Percentiles rank a stretch among this genome's conserved stretches.
phyloP scores from a whole-genome alignment of 2,888 invertebrate genomes.

The Lathronympha strigana region DNA sequence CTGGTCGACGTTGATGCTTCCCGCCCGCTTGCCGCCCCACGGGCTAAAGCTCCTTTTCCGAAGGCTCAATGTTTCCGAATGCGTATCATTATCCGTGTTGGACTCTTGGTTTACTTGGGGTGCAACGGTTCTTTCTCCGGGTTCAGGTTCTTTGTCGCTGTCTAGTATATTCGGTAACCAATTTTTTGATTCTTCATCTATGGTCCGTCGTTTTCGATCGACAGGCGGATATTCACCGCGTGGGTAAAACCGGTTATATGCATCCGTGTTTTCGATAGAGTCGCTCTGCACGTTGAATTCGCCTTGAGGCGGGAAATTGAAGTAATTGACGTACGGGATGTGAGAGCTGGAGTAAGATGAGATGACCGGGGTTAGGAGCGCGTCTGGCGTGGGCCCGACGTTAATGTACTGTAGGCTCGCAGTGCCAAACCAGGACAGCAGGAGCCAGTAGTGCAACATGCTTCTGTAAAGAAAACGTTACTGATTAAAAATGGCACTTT shows the following conservation, averaged over 20 bases:
- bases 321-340: slow-evolving; percentile 60
- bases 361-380: slow-evolving; percentile 56
- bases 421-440: slow-evolving; percentile 69
- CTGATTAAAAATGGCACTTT: background rate
- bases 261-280: slow-evolving; percentile 12
- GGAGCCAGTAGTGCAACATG: slow-evolving; percentile 72
- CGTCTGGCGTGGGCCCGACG: slow-evolving; percentile 55
- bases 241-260: slow-evolving; percentile 50
- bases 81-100: slow-evolving; percentile 58
- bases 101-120: slow-evolving; percentile 51
- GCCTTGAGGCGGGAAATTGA: slow-evolving; percentile 55
- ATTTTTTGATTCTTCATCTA: slow-evolving; percentile 47
- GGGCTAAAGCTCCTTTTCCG: slow-evolving; percentile 76
- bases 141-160: slow-evolving; percentile 58
- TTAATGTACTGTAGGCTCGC: slow-evolving; percentile 73
- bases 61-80: slow-evolving; percentile 47
- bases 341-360: slow-evolving; percentile 56
- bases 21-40: slow-evolving; percentile 74
- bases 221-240: slow-evolving; percentile 44
- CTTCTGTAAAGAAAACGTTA: slow-evolving; percentile 61
- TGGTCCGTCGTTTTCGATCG: slow-evolving; percentile 51
- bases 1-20: slow-evolving; percentile 53
- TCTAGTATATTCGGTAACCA: slow-evolving; percentile 65
- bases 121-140: slow-evolving; percentile 47
- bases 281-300: slow-evolving; percentile 45